Conservation (phyloP, 2,888 invertebrate genomes). For the Cosmopolites sordidus region DNA sequence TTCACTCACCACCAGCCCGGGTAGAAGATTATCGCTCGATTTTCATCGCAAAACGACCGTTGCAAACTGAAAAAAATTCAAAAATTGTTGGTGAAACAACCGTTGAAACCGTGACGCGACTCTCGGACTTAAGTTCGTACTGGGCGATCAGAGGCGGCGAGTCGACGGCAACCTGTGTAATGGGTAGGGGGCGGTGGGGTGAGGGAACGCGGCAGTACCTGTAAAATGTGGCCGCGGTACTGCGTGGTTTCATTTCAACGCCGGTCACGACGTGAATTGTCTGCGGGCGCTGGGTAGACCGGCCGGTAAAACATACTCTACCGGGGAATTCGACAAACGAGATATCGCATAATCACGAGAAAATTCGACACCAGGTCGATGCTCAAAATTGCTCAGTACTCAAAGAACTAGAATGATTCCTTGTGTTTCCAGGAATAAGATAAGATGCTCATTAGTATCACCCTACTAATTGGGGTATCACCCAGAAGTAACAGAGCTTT, state of each 20-base stretch:
- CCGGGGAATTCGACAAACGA: not conserved
- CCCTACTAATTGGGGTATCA: no score
- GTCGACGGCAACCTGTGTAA: constrained; percentile 33
- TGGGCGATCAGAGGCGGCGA: constrained; percentile 32
- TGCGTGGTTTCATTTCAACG: constrained; percentile 29
- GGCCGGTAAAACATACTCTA: not conserved
- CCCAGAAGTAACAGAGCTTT: no score
- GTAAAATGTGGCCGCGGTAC: constrained; percentile 28
- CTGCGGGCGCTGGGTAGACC: constrained; percentile 13
- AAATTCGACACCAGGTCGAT: no score
- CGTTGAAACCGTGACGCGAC: constrained; percentile 27
- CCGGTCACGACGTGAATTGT: constrained; percentile 27
- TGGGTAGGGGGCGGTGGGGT: constrained; percentile 30
- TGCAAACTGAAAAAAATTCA: not conserved
- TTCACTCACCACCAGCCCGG: not conserved
- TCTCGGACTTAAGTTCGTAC: constrained; percentile 33
- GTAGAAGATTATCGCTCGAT: not conserved
- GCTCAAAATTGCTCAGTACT: no score
- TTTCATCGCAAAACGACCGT: constrained; percentile 4
- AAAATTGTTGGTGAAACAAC: constrained; percentile 21
- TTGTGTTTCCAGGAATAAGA: no score
- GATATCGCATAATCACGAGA: no score
- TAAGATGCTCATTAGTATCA: no score
- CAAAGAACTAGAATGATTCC: no score
- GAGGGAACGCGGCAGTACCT: constrained; percentile 22